phyloP scores from a whole-genome alignment of 2,888 invertebrate species.

The Loripinus fragilis region DNA sequence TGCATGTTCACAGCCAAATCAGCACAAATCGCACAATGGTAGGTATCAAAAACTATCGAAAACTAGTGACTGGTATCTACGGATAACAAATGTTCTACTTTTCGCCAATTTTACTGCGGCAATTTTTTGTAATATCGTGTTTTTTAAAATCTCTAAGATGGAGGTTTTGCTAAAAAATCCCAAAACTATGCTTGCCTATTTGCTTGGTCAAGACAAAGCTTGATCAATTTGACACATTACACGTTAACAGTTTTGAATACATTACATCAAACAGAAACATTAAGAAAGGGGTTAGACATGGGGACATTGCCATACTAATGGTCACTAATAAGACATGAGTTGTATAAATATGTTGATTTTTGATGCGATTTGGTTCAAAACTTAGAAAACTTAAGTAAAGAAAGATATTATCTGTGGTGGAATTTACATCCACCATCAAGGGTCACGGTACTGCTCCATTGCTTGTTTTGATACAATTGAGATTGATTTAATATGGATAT shows the following conservation, averaged over 20 bases:
- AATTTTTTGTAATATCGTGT: no score
- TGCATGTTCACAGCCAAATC: no score
- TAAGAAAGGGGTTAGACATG: not conserved
- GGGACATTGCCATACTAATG: not conserved
- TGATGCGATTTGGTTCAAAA: not conserved
- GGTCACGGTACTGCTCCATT: not conserved
- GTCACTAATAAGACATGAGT: not conserved
- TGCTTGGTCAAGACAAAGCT: not conserved
- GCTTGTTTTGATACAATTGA: not conserved
- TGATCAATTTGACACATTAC: not conserved
- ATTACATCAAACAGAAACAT: not conserved
- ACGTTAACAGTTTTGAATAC: not conserved
- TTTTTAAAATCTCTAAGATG: no score
- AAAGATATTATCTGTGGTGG: not conserved
- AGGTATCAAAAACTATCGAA: no score
- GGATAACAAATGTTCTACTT: no score
- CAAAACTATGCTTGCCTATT: no score
- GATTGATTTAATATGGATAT: not conserved
- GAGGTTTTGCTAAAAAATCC: no score
- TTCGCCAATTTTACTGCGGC: no score
- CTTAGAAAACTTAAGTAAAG: not conserved
- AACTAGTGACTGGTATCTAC: no score
- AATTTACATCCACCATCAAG: slow-evolving; percentile 4
- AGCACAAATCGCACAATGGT: no score
- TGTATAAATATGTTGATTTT: not conserved